These are phyloP conservation scores for Zoanthus sansibaricus DNA, from an alignment of 92 coral and sea anemone genomes.

Conservation along the genomic window DNA sequence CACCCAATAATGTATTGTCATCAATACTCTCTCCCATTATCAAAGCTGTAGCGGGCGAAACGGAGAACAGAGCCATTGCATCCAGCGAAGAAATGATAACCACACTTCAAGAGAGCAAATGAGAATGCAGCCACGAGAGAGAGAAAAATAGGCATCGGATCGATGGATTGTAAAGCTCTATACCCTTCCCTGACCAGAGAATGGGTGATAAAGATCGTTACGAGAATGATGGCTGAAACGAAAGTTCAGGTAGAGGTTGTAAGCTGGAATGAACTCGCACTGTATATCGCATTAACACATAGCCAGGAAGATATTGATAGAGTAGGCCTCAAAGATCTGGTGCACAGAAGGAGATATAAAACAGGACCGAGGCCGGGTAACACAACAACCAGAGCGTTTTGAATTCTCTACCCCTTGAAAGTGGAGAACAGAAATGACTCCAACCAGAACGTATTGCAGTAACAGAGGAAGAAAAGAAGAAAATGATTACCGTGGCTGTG, in stretches of 20 bases:
- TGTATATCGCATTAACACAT: background rate
- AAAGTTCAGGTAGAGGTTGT: background rate
- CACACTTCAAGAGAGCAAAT: background rate
- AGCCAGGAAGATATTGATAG: background rate
- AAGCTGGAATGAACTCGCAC: background rate
- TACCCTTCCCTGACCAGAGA: background rate
- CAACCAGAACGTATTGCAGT: conserved; percentile 1
- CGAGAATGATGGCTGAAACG: background rate
- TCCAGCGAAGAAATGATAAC: conserved; percentile 12
- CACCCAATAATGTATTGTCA: background rate
- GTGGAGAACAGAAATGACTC: conserved; percentile 2
- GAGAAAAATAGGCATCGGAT: background rate
- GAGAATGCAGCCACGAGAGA: background rate
- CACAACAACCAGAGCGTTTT: background rate
- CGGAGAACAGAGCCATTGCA: background rate
- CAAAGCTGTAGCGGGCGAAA: background rate
- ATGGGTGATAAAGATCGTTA: background rate
- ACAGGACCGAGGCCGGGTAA: conserved; percentile 8
- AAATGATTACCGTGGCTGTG: conserved; percentile 8
- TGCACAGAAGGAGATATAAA: conserved; percentile 32
- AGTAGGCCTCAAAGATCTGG: background rate
- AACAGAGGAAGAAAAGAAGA: conserved; percentile 1
- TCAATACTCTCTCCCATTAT: background rate
- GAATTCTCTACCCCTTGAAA: background rate
- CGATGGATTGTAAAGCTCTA: conserved; percentile 11